Percentiles rank a stretch among this genome's conserved stretches.
phyloP scores from a whole-genome alignment of 1,140 invertebrate species.

The Lucilia cuprina region DNA sequence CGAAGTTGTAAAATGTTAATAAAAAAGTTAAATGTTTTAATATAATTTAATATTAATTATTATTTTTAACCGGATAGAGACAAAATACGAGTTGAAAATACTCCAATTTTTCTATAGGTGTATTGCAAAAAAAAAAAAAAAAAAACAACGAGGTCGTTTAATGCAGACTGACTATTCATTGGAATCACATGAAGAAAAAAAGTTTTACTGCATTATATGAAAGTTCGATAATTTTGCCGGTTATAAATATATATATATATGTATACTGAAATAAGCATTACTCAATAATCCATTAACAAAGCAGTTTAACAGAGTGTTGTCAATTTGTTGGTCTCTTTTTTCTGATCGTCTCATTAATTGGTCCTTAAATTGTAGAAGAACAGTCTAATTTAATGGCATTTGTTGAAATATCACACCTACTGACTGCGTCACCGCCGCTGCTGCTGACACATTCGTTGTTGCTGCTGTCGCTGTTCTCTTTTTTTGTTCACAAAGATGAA shows the following conservation, averaged over 20 bases:
- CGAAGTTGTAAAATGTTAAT: background rate
- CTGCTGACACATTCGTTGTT: slow-evolving; percentile 17
- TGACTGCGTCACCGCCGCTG: slow-evolving; percentile 21
- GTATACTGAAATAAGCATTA: background rate
- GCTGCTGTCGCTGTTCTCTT: background rate
- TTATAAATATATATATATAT: background rate
- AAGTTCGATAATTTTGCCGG: background rate
- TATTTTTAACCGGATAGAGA: background rate
- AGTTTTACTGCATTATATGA: background rate
- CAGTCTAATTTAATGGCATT: slow-evolving; percentile 22
- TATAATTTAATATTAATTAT: too few relatives aligned
- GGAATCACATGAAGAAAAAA: background rate
- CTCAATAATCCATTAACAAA: background rate
- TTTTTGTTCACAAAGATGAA: slow-evolving; percentile 28
- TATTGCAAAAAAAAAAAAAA: background rate
- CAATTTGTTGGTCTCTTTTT: background rate
- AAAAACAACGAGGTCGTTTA: slow-evolving; percentile 1
- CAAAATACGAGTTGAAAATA: background rate
- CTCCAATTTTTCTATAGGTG: background rate
- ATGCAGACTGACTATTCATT: background rate
- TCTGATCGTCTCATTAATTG: background rate
- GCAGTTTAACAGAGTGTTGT: background rate
- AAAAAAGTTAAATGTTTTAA: too few relatives aligned
- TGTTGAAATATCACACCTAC: background rate
- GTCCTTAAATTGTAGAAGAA: background rate